Evolutionary conservation across 2,797 vertebrate species (phyloP).

Genomic region (Ctenopoma multispine): DNA sequence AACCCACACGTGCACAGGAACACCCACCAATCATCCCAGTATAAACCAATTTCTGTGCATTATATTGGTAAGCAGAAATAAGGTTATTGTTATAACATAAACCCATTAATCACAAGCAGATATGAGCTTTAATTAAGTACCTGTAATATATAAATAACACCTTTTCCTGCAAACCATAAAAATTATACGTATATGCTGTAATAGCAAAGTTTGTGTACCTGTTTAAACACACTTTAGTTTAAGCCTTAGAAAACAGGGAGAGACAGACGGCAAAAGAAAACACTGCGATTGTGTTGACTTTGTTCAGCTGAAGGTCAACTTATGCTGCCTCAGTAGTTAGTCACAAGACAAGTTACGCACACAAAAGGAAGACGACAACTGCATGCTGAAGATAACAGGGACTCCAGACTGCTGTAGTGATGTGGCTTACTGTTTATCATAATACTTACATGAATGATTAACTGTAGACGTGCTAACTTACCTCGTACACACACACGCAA

Average conservation of each 20-base stretch:
- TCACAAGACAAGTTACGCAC: slow-evolving; percentile 60
- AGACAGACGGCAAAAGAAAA: slow-evolving; percentile 14
- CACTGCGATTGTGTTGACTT: slow-evolving; percentile 51
- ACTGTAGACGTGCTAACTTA: background rate
- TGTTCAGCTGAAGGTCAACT: slow-evolving; percentile 56
- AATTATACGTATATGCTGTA: background rate
- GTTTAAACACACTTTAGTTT: background rate
- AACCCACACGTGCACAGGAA: slow-evolving; percentile 1
- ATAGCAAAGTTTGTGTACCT: background rate
- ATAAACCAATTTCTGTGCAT: background rate
- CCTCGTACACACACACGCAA: background rate
- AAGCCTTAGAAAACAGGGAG: background rate
- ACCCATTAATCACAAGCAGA: background rate
- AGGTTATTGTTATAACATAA: background rate
- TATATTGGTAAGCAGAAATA: background rate
- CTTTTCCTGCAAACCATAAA: background rate
- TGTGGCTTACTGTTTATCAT: slow-evolving; percentile 12
- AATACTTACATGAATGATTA: slow-evolving; percentile 18
- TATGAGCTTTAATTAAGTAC: background rate
- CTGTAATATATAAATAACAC: background rate
- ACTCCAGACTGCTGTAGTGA: background rate
- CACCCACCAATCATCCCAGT: background rate
- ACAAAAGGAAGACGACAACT: slow-evolving; percentile 22
- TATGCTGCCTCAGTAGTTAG: slow-evolving; percentile 27
- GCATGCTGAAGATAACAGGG: slow-evolving; percentile 35